Evolutionary conservation across 2,113 vertebrate species (phyloP), one percentile per base, ranked within the genome.

Genomic region (Aramus guarauna): DNA sequence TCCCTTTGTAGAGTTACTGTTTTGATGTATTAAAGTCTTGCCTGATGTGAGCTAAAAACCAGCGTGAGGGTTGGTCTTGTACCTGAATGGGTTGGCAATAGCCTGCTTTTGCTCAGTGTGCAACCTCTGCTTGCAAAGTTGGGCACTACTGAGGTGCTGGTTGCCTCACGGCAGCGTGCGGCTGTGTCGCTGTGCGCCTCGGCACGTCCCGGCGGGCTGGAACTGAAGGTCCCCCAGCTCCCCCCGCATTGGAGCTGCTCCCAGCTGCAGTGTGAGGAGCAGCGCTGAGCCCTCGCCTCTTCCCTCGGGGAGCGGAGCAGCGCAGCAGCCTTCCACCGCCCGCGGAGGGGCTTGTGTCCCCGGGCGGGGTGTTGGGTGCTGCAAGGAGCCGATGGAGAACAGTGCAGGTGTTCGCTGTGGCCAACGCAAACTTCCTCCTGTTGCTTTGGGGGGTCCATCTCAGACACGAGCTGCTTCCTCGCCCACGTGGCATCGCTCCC

Each of bases 331-430:
- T 72, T 29, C 52, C 24, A 6, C 11, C 5, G 0, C 41, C 30
- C 7, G 0, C 18, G 3, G 30, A 13, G 14, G 41, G 63, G 2
- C 43, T 9, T 18, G 39, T 43, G 74, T 20, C 32, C 69, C 59
- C 1, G 0, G 5, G 3, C 0, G 0, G 36, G 59, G 17, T 3
- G 39, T 2, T 50, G 66, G 20, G 43, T 52, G 79, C 27, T 24
- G 2, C 20, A 1, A 1, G 43, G 62, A 24, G 9, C 15, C 0
- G 36, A 9, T n/a, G 76, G 60, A 72, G 85, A 15, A 3, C 36
- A 14, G 55, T 0, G 0, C 5, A 1, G 48, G 19, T 24, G 52
- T 16, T 67, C 0, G 5, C 47, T 20, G 62, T 21, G 83, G 63
- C 17, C 24, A 2, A 2, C 3, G 23, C 45, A 27, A 34, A 10